Percentiles rank a stretch among this genome's conserved stretches.
phyloP scores from a whole-genome alignment of 2,113 vertebrate species.

The Micromys minutus region DNA sequence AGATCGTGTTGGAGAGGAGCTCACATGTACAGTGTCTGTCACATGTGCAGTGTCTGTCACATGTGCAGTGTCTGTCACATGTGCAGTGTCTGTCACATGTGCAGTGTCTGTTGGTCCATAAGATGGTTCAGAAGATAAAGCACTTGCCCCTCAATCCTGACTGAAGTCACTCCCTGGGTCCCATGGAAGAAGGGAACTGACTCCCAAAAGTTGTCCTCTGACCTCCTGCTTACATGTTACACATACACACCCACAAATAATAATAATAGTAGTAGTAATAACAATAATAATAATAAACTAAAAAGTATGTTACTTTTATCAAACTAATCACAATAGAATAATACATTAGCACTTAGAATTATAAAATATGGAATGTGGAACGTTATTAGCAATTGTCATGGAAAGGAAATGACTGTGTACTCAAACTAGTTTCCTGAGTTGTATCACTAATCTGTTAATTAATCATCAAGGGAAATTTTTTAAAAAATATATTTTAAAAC shows the following conservation, averaged over 20 bases:
- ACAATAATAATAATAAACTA: neutral
- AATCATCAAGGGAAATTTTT: neutral
- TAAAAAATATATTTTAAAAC: constrained; percentile 38
- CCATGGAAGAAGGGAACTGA: neutral
- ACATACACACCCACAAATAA: neutral
- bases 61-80: too few species aligned
- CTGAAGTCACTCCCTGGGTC: neutral
- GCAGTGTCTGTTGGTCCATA: neutral
- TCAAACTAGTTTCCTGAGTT: constrained; percentile 1
- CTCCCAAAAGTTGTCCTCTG: neutral
- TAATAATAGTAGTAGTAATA: too few species aligned
- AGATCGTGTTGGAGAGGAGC: neutral
- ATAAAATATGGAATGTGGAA: constrained; percentile 25
- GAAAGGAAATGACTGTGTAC: constrained; percentile 10
- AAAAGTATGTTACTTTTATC: neutral
- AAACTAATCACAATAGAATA: constrained; percentile 33
- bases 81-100: too few species aligned
- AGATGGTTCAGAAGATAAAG: neutral
- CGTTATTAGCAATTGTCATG: constrained; percentile 26
- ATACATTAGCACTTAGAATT: constrained; percentile 20
- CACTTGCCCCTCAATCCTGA: neutral
- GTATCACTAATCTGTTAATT: constrained; percentile 3
- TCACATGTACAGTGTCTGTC: neutral
- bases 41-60: too few species aligned
- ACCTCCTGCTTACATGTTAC: neutral